Evolutionary conservation across 2,888 invertebrate genomes (phyloP).

Genomic region (Abrostola triplasia): DNA sequence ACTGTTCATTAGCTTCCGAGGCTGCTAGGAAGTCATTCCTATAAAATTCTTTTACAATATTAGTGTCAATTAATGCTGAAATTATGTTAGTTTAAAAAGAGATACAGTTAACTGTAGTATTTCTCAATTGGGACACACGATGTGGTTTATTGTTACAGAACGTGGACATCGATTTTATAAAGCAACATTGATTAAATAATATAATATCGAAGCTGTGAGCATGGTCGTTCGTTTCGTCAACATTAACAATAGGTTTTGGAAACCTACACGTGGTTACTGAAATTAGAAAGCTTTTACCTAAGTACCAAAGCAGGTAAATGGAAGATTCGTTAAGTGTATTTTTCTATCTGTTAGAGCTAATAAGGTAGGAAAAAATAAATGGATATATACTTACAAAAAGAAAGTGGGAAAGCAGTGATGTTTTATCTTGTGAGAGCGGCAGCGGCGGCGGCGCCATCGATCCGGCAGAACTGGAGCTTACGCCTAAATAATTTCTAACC

Average conservation of each 20-base stretch:
- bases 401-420: constrained; percentile 52
- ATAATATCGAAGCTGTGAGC: constrained; percentile 6
- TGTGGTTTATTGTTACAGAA: background rate
- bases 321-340: constrained; percentile 6
- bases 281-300: constrained; percentile 35
- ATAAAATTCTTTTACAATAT: constrained; percentile 25
- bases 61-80: constrained; percentile 7
- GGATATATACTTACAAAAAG: constrained; percentile 37
- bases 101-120: background rate
- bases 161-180: background rate
- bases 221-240: background rate
- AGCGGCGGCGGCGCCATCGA: constrained; percentile 51
- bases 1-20: constrained; percentile 35
- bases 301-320: constrained; percentile 18
- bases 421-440: constrained; percentile 48
- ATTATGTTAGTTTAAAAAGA: constrained; percentile 3
- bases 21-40: constrained; percentile 17
- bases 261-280: constrained; percentile 17
- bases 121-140: background rate
- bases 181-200: constrained; percentile 5
- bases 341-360: constrained; percentile 26
- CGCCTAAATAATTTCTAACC: constrained; percentile 16
- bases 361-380: constrained; percentile 49
- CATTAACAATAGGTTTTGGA: constrained; percentile 23
- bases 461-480: constrained; percentile 24